Evolutionary conservation across 2,888 invertebrate species (phyloP).

Genomic region (Strigamia transsilvanica): DNA sequence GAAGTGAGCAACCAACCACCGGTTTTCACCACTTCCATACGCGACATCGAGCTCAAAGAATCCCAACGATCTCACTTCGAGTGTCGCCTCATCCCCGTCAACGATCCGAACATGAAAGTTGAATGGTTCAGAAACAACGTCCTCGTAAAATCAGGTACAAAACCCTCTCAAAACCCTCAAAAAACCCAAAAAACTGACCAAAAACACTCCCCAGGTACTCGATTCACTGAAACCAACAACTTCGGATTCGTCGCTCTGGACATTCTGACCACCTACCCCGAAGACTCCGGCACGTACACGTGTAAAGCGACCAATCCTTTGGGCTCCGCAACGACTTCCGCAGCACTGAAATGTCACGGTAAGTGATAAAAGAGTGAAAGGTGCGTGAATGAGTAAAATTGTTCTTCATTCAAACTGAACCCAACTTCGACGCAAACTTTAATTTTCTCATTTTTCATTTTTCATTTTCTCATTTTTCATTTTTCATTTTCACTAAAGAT

Average conservation of each 20-base stretch:
- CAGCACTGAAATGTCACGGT: constrained; percentile 83
- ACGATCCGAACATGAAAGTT: constrained; percentile 90
- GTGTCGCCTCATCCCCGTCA: constrained; percentile 91
- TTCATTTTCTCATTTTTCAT: neutral
- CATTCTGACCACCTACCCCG: constrained; percentile 92
- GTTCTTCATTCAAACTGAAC: constrained; percentile 15
- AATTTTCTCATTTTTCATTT: neutral
- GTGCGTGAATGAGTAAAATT: neutral
- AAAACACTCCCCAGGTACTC: constrained; percentile 70
- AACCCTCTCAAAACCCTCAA: too few species aligned
- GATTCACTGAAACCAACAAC: constrained; percentile 95
- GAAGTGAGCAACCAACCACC: constrained; percentile 90
- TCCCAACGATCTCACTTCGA: constrained; percentile 95
- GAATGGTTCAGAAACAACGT: constrained; percentile 95
- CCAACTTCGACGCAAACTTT: neutral
- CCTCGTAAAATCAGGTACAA: constrained; percentile 79
- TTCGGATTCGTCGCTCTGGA: constrained; percentile 98
- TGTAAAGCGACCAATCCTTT: constrained; percentile 89
- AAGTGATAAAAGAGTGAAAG: constrained; percentile 62
- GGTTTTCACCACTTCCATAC: constrained; percentile 89
- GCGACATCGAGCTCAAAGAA: constrained; percentile 91
- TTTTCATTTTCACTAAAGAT: constrained; percentile 26
- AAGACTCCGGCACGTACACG: constrained; percentile 96
- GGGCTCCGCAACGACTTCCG: constrained; percentile 92
- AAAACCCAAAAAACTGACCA: neutral